Conservation (phyloP, 2,113 vertebrate genomes). For the Ondatra zibethicus region DNA sequence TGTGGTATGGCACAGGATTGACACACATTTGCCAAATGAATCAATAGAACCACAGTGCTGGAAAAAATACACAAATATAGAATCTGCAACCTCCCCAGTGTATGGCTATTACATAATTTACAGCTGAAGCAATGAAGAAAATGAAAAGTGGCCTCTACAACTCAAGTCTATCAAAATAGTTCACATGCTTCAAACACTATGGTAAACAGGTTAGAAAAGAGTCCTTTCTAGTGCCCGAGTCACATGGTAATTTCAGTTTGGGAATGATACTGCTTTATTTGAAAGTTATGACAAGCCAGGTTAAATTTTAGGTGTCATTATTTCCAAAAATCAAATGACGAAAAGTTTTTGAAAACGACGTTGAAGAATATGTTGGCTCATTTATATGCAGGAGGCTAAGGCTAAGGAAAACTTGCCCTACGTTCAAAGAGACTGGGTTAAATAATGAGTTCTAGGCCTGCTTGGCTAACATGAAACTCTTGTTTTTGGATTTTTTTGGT, state of each 20-base stretch:
- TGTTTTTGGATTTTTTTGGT: background rate
- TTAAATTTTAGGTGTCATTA: slow-evolving; percentile 21
- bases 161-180: background rate
- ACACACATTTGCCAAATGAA: background rate
- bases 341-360: slow-evolving; percentile 12
- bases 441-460: background rate
- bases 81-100: background rate
- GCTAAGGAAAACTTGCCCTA: background rate
- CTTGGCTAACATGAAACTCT: background rate
- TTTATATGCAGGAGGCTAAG: background rate
- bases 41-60: background rate
- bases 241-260: background rate
- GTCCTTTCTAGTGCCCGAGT: background rate
- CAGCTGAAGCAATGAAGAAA: slow-evolving; percentile 19
- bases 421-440: background rate
- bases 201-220: background rate
- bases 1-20: background rate
- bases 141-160: background rate
- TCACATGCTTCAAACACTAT: background rate
- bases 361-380: background rate
- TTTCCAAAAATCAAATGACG: slow-evolving; percentile 37
- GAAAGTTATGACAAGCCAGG: slow-evolving; percentile 9
- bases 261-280: background rate
- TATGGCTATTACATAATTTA: background rate
- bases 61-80: background rate